Percentiles rank a stretch among this genome's conserved stretches.
Evolutionary conservation across 2,113 vertebrate species (phyloP).

Genomic region (Empidonax alnorum): DNA sequence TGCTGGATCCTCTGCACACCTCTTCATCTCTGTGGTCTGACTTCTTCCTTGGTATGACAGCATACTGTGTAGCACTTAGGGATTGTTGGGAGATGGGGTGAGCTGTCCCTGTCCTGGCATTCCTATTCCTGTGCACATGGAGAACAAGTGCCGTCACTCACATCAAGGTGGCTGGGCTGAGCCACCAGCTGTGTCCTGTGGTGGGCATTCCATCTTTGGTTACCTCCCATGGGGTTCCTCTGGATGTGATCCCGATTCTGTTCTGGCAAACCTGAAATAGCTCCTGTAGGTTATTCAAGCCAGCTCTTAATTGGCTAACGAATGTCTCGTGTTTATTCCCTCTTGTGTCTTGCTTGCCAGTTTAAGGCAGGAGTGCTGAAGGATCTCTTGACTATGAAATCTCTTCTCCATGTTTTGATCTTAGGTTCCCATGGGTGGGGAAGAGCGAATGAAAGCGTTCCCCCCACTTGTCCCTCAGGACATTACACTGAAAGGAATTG

Average conservation of each 20-base stretch:
- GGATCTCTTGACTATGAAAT: neutral
- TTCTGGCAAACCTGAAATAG: neutral
- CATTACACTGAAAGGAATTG: conserved; percentile 79
- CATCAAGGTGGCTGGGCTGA: neutral
- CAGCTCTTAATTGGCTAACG: neutral
- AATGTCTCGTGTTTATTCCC: neutral
- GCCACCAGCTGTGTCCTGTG: neutral
- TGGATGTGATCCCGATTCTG: neutral
- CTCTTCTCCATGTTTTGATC: neutral
- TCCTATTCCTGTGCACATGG: neutral
- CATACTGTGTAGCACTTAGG: neutral
- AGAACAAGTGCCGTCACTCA: neutral
- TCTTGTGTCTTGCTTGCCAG: neutral
- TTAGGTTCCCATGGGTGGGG: conserved; percentile 89
- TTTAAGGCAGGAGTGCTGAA: neutral
- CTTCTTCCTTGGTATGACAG: neutral
- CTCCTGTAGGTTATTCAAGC: neutral
- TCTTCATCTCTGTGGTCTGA: neutral
- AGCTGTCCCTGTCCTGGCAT: neutral
- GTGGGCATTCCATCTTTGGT: neutral
- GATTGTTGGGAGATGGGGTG: neutral
- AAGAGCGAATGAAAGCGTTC: conserved; percentile 88
- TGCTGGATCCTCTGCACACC: neutral
- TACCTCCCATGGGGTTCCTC: neutral
- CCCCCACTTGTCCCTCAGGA: conserved; percentile 84